Percentiles rank a stretch among this genome's conserved stretches.
phyloP scores from a whole-genome alignment of 2,113 vertebrate species.

The Misgurnus anguillicaudatus region DNA sequence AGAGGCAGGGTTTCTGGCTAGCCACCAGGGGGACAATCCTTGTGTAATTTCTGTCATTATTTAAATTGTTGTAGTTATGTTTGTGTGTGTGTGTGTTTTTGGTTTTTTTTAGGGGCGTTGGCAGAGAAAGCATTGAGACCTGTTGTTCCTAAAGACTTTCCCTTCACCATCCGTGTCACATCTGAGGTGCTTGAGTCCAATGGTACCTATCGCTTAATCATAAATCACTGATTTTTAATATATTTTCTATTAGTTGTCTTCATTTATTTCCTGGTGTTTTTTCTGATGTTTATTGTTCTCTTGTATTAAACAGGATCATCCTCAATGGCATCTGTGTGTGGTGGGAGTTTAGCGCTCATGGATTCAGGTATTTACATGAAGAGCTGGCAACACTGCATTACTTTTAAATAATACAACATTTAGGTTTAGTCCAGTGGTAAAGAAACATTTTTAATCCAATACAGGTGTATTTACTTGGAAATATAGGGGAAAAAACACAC shows the following conservation, averaged over 20 bases:
- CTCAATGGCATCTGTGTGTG: conserved; percentile 95
- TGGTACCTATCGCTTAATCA: conserved; percentile 67
- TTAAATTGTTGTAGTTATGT: neutral
- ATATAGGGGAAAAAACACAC: no score
- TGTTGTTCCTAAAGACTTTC: conserved; percentile 91
- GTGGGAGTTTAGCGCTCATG: conserved; percentile 94
- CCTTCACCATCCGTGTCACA: conserved; percentile 94
- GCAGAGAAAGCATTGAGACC: conserved; percentile 92
- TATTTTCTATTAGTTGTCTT: neutral
- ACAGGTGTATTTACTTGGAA: no score
- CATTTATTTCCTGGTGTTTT: neutral
- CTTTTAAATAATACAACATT: no score
- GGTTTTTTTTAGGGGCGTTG: conserved; percentile 81
- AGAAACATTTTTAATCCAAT: no score
- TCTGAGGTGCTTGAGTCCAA: conserved; percentile 97
- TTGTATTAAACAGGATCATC: conserved; percentile 83
- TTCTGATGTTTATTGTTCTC: neutral
- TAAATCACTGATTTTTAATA: neutral
- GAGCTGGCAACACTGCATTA: no score
- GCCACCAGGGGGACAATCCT: no score
- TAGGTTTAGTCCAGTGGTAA: no score
- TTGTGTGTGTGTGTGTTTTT: conserved; percentile 27
- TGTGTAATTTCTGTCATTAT: no score
- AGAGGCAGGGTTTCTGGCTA: no score
- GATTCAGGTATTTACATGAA: conserved; percentile 84